phyloP scores from a whole-genome alignment of 1,140 invertebrate genomes.

The Magallana gigas region DNA sequence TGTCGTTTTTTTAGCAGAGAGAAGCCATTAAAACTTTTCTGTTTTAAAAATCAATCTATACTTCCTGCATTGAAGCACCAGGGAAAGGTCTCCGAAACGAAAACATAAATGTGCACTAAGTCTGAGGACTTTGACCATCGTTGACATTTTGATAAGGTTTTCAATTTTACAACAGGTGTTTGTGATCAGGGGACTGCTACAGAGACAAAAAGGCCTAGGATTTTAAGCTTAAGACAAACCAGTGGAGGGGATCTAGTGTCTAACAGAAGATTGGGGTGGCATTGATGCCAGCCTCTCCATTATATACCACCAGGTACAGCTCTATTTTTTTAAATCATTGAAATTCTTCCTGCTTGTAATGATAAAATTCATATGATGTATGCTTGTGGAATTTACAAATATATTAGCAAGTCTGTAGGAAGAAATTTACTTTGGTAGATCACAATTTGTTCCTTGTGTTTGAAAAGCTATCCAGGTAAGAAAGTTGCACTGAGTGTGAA shows the following conservation, averaged over 20 bases:
- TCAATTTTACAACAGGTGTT: conserved; percentile 31
- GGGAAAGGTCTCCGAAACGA: too few relatives aligned
- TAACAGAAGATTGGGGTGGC: background rate
- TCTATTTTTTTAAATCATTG: background rate
- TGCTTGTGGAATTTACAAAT: background rate
- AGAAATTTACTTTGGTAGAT: background rate
- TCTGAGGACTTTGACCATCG: background rate
- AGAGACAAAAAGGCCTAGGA: background rate
- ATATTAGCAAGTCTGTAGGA: background rate
- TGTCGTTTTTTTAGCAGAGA: too few relatives aligned
- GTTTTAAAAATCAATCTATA: too few relatives aligned
- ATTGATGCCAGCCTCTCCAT: conserved; percentile 1
- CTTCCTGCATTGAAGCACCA: too few relatives aligned
- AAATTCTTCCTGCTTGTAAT: too few relatives aligned
- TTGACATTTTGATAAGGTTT: background rate
- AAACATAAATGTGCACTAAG: background rate
- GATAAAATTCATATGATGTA: too few relatives aligned
- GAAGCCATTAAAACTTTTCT: too few relatives aligned
- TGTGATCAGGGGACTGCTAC: background rate
- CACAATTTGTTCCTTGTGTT: background rate
- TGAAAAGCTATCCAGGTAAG: background rate
- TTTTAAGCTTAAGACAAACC: background rate
- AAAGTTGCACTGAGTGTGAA: background rate
- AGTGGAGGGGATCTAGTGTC: background rate
- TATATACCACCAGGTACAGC: background rate